Conservation (phyloP, 2,888 invertebrate species). For the Mythimna impura region DNA sequence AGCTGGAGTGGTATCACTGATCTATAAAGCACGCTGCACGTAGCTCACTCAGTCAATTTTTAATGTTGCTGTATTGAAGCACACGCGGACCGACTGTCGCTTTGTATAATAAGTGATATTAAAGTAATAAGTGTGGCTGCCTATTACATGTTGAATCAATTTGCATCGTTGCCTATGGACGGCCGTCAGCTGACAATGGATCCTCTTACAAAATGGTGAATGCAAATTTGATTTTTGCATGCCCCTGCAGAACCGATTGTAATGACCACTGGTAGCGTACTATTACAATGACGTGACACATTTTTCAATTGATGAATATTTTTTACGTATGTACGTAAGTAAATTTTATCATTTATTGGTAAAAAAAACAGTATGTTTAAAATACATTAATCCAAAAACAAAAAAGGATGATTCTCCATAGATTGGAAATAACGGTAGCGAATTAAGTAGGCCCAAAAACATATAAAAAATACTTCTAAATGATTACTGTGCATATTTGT, state of each 20-base stretch:
- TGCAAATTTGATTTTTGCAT: slow-evolving; percentile 41
- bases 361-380: neutral
- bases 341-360: neutral
- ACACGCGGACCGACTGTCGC: neutral
- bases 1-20: neutral
- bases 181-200: slow-evolving; percentile 39
- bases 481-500: too few species aligned
- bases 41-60: slow-evolving; percentile 1
- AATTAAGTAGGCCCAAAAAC: neutral
- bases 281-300: slow-evolving; percentile 41
- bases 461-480: too few species aligned
- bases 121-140: neutral
- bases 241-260: slow-evolving; percentile 10
- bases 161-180: slow-evolving; percentile 8
- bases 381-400: too few species aligned
- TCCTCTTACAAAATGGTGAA: slow-evolving; percentile 18
- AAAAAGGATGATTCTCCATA: neutral
- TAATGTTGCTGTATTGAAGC: neutral
- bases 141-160: slow-evolving; percentile 7
- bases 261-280: slow-evolving; percentile 17
- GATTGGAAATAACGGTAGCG: neutral
- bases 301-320: slow-evolving; percentile 25
- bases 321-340: neutral
- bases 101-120: slow-evolving; percentile 9
- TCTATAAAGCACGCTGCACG: neutral